These are phyloP conservation scores for Ranitomeya variabilis DNA, from an alignment of 2,113 vertebrate species.

Conservation along the genomic window DNA sequence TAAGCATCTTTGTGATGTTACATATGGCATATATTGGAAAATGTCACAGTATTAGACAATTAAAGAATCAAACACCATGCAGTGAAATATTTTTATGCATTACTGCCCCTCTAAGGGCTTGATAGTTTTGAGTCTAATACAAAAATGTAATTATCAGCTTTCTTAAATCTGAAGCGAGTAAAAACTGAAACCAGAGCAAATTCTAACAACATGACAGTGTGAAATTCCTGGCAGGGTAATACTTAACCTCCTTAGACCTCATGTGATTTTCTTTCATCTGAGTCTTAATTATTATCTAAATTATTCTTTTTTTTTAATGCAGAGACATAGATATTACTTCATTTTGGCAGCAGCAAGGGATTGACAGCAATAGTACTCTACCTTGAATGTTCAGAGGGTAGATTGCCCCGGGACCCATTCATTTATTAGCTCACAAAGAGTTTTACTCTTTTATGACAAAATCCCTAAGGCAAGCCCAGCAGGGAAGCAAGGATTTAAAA, in stretches of 20 bases:
- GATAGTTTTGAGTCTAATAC: constrained; percentile 6
- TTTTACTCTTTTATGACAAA: constrained; percentile 43
- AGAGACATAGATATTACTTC: constrained; percentile 1
- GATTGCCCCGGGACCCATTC: constrained; percentile 19
- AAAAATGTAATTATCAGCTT: constrained; percentile 48
- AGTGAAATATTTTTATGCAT: not conserved
- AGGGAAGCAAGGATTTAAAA: constrained; percentile 31
- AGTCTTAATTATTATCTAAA: constrained; percentile 41
- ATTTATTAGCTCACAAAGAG: constrained; percentile 29
- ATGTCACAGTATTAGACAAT: not conserved
- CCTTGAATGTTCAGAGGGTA: constrained; percentile 8
- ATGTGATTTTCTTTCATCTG: constrained; percentile 39
- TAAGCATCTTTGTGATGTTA: not conserved
- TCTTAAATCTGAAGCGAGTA: constrained; percentile 6
- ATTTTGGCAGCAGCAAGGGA: constrained; percentile 15
- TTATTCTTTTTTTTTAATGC: constrained; percentile 40
- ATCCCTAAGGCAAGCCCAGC: constrained; percentile 38
- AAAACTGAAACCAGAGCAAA: constrained; percentile 14
- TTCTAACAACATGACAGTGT: constrained; percentile 22
- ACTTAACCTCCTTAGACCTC: constrained; percentile 39
- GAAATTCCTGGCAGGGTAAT: constrained; percentile 32
- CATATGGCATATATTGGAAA: not conserved
- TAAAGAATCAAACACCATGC: not conserved
- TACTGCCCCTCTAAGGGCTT: not conserved
- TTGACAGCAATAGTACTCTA: constrained; percentile 5